phyloP scores from a whole-genome alignment of 1,140 invertebrate genomes.

The Stenopsyche tienmushanensis region DNA sequence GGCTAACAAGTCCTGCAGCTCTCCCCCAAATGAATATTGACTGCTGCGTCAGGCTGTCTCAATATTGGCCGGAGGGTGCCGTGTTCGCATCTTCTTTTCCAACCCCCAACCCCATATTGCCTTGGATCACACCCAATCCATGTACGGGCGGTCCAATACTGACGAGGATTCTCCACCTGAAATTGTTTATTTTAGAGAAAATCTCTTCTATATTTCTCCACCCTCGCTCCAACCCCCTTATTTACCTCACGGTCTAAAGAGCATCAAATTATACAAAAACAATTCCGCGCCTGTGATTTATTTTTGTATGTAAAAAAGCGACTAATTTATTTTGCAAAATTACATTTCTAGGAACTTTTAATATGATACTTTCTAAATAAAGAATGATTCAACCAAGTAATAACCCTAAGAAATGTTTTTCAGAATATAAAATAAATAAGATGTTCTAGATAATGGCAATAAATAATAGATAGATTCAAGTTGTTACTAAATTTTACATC shows the following conservation, averaged over 20 bases:
- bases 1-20: slow-evolving; percentile 25
- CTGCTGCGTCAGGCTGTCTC: slow-evolving; percentile 29
- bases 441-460: no score
- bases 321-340: no score
- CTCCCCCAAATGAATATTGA: slow-evolving; percentile 22
- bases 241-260: slow-evolving; percentile 4
- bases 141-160: slow-evolving; percentile 1
- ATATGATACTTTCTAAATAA: no score
- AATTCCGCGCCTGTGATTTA: no score
- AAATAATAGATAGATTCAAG: no score
- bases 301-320: no score
- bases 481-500: no score
- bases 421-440: no score
- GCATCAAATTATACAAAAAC: not conserved
- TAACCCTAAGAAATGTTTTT: no score
- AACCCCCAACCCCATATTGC: slow-evolving; percentile 3
- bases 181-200: slow-evolving; percentile 7
- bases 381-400: no score
- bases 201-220: not conserved
- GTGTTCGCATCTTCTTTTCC: not conserved
- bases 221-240: not conserved
- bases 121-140: slow-evolving; percentile 24
- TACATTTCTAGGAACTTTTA: no score
- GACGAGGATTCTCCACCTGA: slow-evolving; percentile 2
- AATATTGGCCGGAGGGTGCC: slow-evolving; percentile 18